Evolutionary conservation across 2,113 vertebrate species (phyloP).

Genomic region (Ailuropoda melanoleuca): DNA sequence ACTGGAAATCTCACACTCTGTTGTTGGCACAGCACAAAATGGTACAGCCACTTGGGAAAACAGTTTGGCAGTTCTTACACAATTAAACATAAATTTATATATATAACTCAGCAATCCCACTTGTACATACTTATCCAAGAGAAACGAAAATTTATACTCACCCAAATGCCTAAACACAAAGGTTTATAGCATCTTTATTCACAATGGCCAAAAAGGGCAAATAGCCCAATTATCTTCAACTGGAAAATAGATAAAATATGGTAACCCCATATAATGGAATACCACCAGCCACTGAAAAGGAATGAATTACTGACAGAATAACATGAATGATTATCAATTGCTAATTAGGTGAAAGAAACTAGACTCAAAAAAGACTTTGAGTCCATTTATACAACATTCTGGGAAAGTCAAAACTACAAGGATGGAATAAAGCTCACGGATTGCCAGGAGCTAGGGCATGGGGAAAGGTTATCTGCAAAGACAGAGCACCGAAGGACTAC

Average conservation of each 20-base stretch:
- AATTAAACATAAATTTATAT: background rate
- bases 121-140: background rate
- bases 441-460: background rate
- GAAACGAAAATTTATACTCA: background rate
- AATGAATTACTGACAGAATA: background rate
- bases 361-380: background rate
- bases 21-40: background rate
- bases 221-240: background rate
- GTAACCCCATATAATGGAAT: background rate
- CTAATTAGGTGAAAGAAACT: background rate
- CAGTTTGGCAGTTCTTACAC: background rate
- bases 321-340: background rate
- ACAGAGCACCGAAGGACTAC: background rate
- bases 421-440: background rate
- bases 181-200: background rate
- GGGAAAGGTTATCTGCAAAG: background rate
- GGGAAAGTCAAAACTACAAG: background rate
- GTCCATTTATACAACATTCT: background rate
- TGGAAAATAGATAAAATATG: background rate
- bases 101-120: background rate
- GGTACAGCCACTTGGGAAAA: background rate
- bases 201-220: background rate
- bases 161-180: background rate
- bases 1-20: background rate
- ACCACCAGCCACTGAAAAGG: background rate